Evolutionary conservation across 2,797 vertebrate species (phyloP).

Genomic region (Anomalospiza imberbis): DNA sequence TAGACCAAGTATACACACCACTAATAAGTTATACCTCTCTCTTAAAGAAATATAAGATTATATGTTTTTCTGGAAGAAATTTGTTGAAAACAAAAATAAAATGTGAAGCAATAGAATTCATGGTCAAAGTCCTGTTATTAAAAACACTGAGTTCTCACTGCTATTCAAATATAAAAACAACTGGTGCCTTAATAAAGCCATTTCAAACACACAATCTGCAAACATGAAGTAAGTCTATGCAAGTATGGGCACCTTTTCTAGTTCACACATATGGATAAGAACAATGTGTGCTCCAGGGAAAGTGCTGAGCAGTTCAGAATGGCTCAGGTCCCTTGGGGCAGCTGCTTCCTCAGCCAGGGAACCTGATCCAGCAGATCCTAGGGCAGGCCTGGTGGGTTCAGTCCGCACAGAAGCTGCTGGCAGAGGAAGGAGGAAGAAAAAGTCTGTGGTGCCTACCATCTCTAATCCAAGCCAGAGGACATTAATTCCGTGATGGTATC

Average conservation of each 20-base stretch:
- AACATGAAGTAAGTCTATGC: neutral
- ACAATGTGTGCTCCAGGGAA: neutral
- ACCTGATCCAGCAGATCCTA: neutral
- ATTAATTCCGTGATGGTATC: rapidly evolving
- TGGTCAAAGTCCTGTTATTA: neutral
- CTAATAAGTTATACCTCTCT: neutral
- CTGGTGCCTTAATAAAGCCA: neutral
- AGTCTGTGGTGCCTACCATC: neutral
- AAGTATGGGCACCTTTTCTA: neutral
- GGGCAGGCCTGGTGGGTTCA: neutral
- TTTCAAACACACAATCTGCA: neutral
- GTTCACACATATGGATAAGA: neutral
- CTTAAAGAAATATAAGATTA: neutral
- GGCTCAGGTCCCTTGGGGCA: neutral
- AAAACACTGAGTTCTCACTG: neutral
- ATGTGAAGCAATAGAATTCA: neutral
- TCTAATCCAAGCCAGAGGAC: neutral
- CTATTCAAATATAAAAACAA: neutral
- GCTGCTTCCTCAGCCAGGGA: neutral
- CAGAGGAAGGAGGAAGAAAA: neutral
- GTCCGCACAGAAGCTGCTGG: neutral
- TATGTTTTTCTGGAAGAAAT: neutral
- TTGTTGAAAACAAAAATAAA: neutral
- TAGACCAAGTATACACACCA: neutral
- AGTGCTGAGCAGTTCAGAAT: neutral